Evolutionary conservation across 2,113 vertebrate genomes (phyloP).

Genomic region (Scomber colias): DNA sequence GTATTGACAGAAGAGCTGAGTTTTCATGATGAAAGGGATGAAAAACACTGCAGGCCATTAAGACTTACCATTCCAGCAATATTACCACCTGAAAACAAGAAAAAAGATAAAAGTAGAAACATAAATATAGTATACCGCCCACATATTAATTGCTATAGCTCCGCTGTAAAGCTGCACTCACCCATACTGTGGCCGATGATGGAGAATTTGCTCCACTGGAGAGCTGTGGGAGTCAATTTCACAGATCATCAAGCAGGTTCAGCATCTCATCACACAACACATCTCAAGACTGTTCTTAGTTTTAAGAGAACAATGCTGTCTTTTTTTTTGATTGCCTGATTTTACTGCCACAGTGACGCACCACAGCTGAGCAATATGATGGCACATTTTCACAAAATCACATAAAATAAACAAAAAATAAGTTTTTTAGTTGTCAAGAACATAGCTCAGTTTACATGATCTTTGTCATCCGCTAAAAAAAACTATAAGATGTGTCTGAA

Average conservation of each 20-base stretch:
- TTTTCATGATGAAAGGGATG: background rate
- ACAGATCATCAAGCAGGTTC: constrained; percentile 71
- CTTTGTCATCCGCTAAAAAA: background rate
- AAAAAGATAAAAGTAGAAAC: background rate
- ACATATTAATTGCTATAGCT: background rate
- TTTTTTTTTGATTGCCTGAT: background rate
- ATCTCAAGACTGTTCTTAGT: constrained; percentile 22
- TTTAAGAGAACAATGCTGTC: constrained; percentile 30
- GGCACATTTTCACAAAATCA: background rate
- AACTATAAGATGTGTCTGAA: background rate
- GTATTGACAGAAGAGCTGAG: too few species aligned
- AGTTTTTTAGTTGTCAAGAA: background rate
- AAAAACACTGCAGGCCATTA: background rate
- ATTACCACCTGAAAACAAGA: constrained; percentile 85
- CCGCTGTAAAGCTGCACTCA: constrained; percentile 79
- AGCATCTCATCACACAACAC: constrained; percentile 53
- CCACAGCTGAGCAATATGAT: background rate
- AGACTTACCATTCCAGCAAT: constrained; percentile 86
- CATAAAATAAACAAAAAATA: background rate
- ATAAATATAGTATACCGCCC: background rate
- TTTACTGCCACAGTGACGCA: constrained; percentile 15
- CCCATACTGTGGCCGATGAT: constrained; percentile 95
- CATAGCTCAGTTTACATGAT: too few species aligned
- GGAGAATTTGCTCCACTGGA: constrained; percentile 90
- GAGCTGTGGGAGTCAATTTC: constrained; percentile 86